These are phyloP conservation scores for Caenorhabditis sp. DNA, from an alignment of 2,888 invertebrate species.

Conservation along the genomic window DNA sequence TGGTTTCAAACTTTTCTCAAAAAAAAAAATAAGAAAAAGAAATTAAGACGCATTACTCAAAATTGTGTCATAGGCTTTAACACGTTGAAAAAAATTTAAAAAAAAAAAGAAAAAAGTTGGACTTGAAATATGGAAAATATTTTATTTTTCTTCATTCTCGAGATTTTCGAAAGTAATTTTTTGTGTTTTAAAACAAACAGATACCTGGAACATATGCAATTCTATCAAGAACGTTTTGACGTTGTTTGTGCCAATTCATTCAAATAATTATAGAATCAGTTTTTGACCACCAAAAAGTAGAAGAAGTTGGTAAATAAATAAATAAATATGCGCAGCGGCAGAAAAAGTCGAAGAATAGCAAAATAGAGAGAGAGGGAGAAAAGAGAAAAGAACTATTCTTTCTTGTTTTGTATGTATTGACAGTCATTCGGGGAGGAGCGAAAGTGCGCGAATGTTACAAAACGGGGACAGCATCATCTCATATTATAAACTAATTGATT, in stretches of 20 bases:
- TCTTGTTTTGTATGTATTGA: background rate
- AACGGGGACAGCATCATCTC: background rate
- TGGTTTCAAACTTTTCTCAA: background rate
- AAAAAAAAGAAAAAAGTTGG: background rate
- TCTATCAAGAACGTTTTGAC: conserved; percentile 37
- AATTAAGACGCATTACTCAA: too few species aligned
- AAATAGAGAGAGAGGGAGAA: background rate
- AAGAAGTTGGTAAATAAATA: background rate
- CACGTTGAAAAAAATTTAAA: too few species aligned
- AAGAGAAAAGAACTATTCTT: background rate
- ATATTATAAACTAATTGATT: background rate
- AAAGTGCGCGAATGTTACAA: background rate
- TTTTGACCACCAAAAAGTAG: background rate
- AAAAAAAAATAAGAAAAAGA: background rate
- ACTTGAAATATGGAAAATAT: background rate
- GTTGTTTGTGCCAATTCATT: conserved; percentile 41
- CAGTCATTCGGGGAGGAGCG: background rate
- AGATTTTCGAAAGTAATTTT: background rate
- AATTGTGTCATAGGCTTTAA: too few species aligned
- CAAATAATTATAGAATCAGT: background rate
- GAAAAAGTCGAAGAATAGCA: too few species aligned
- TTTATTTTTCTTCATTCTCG: background rate
- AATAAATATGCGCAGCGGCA: background rate
- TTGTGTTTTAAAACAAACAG: background rate
- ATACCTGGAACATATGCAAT: conserved; percentile 38